Percentiles rank a stretch among this genome's conserved stretches.
phyloP scores from a whole-genome alignment of 2,888 invertebrate species.

The Aethes cnicana region DNA sequence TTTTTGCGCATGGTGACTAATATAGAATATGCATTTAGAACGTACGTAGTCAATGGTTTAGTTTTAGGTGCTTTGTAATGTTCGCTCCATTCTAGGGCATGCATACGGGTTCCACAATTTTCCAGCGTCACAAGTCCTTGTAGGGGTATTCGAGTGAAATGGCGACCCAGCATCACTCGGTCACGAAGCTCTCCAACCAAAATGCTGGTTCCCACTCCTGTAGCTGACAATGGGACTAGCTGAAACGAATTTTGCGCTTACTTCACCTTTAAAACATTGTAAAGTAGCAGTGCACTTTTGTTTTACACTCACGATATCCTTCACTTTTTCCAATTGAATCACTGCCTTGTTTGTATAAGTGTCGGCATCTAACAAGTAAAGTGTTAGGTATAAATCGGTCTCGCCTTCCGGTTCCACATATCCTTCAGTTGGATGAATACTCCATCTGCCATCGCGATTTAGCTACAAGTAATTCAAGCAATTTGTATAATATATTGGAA shows the following conservation, averaged over 20 bases:
- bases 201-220: slow-evolving; percentile 86
- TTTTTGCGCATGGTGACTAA: not conserved
- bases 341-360: slow-evolving; percentile 69
- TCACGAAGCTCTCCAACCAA: slow-evolving; percentile 83
- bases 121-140: slow-evolving; percentile 69
- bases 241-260: slow-evolving; percentile 39
- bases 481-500: not conserved
- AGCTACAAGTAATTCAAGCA: slow-evolving; percentile 45
- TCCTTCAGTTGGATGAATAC: slow-evolving; percentile 63
- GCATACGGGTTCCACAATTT: slow-evolving; percentile 79
- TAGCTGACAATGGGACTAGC: slow-evolving; percentile 78
- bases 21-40: slow-evolving; percentile 16
- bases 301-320: slow-evolving; percentile 64
- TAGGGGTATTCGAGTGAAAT: slow-evolving; percentile 82
- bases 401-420: slow-evolving; percentile 63
- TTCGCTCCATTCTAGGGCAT: slow-evolving; percentile 79
- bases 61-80: slow-evolving; percentile 68
- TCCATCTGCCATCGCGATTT: slow-evolving; percentile 67
- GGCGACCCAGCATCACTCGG: slow-evolving; percentile 82
- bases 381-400: slow-evolving; percentile 52
- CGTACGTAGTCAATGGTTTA: slow-evolving; percentile 57
- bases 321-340: slow-evolving; percentile 69
- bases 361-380: slow-evolving; percentile 68
- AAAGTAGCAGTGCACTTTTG: too few relatives aligned
- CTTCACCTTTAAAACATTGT: too few relatives aligned